Conservation (phyloP, 1,140 invertebrate species). For the Hermetia illucens region DNA sequence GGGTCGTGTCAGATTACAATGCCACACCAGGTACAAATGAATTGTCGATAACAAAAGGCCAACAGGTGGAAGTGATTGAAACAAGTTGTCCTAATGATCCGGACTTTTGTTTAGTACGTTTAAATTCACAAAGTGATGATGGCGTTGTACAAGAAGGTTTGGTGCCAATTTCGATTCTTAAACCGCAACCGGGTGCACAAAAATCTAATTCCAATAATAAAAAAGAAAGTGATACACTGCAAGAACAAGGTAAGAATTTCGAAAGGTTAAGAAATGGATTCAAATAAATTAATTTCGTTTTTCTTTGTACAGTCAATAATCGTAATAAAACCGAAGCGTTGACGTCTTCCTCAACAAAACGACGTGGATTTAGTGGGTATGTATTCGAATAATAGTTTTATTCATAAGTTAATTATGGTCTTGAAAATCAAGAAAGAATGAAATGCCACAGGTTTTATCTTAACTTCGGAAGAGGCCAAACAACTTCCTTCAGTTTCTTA, state of each 20-base stretch:
- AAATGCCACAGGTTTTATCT: too few species aligned
- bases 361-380: slow-evolving; percentile 67
- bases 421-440: too few species aligned
- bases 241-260: slow-evolving; percentile 22
- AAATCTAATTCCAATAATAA: slow-evolving; percentile 11
- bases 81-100: slow-evolving; percentile 35
- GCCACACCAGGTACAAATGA: slow-evolving; percentile 53
- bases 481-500: too few species aligned
- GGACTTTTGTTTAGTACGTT: slow-evolving; percentile 50
- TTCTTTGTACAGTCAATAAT: slow-evolving; percentile 14
- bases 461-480: too few species aligned
- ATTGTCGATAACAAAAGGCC: slow-evolving; percentile 65
- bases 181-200: slow-evolving; percentile 50
- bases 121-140: slow-evolving; percentile 36
- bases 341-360: slow-evolving; percentile 37
- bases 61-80: slow-evolving; percentile 86
- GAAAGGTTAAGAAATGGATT: not conserved
- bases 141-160: slow-evolving; percentile 58
- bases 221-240: slow-evolving; percentile 14
- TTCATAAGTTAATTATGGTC: too few species aligned
- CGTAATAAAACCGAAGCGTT: slow-evolving; percentile 35
- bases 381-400: too few species aligned
- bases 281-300: not conserved
- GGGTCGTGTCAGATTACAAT: slow-evolving; percentile 71
- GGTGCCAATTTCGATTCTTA: slow-evolving; percentile 67